A percentile compares a stretch with the other conserved stretches of the same genome.
phyloP scores from a whole-genome alignment of 2,797 vertebrate genomes.

The Micropoecilia bifurca region DNA sequence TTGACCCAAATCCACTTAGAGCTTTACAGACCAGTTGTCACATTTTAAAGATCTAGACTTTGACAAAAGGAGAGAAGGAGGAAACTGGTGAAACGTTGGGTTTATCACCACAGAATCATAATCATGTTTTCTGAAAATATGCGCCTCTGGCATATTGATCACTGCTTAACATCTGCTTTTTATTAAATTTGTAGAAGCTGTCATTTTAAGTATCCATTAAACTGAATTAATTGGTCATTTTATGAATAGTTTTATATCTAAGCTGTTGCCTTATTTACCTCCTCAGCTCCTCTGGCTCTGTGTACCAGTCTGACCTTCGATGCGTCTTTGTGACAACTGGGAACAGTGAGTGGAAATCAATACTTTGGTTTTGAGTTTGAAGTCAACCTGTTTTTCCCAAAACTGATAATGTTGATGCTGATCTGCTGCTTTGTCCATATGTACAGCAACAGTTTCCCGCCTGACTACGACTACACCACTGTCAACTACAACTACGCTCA shows the following conservation, averaged over 20 bases:
- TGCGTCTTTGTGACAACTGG: constrained; percentile 41
- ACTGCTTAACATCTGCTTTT: background rate
- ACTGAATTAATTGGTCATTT: no score
- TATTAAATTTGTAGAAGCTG: background rate
- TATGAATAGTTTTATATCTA: background rate
- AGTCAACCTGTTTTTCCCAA: background rate
- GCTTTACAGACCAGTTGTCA: background rate
- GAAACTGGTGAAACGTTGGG: background rate
- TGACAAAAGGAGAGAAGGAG: background rate
- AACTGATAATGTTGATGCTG: background rate
- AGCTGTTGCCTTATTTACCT: background rate
- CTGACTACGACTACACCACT: background rate
- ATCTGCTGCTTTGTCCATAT: background rate
- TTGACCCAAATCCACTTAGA: no score
- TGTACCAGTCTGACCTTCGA: constrained; percentile 37
- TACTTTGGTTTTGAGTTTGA: background rate
- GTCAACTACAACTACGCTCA: background rate
- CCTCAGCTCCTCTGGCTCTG: background rate
- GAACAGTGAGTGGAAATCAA: constrained; percentile 3
- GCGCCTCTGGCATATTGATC: no score
- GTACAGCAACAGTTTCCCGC: background rate
- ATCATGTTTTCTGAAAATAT: background rate
- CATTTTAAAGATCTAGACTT: background rate
- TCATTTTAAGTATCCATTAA: background rate
- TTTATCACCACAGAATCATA: background rate